phyloP scores from a whole-genome alignment of 53 echinoderm and acorn worm species.

The Holothuria leucospilota region DNA sequence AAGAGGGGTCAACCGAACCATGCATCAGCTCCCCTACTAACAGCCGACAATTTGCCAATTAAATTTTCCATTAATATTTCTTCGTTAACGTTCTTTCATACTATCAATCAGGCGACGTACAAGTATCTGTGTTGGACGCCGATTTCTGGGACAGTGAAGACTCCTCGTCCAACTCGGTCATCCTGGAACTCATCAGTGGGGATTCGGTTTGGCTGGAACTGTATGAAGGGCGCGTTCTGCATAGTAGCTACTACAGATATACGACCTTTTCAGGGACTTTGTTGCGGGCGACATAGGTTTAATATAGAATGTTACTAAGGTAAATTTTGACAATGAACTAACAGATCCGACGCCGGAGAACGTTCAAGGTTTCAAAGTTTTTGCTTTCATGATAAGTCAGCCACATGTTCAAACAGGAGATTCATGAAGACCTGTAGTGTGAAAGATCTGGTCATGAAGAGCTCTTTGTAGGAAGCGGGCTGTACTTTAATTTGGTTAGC shows the following conservation, averaged over 20 bases:
- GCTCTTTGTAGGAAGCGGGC: too few species aligned
- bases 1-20: too few species aligned
- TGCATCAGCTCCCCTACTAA: too few species aligned
- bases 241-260: constrained; percentile 88
- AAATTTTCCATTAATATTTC: too few species aligned
- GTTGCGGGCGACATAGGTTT: neutral
- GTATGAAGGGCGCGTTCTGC: constrained; percentile 74
- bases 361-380: too few species aligned
- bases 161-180: constrained; percentile 75
- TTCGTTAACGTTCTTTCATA: neutral
- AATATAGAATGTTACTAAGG: neutral
- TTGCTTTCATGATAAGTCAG: too few species aligned
- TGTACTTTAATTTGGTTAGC: too few species aligned
- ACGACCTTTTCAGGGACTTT: constrained; percentile 84
- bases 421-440: too few species aligned
- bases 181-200: constrained; percentile 64
- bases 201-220: constrained; percentile 80
- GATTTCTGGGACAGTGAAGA: constrained; percentile 89
- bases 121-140: constrained; percentile 79
- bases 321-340: too few species aligned
- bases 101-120: constrained; percentile 55
- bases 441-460: too few species aligned
- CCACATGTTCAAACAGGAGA: too few species aligned
- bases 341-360: too few species aligned
- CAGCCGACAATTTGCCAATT: neutral